These are phyloP conservation scores for Spilosoma lubricipeda DNA, from an alignment of 2,888 invertebrate species.

Conservation along the genomic window DNA sequence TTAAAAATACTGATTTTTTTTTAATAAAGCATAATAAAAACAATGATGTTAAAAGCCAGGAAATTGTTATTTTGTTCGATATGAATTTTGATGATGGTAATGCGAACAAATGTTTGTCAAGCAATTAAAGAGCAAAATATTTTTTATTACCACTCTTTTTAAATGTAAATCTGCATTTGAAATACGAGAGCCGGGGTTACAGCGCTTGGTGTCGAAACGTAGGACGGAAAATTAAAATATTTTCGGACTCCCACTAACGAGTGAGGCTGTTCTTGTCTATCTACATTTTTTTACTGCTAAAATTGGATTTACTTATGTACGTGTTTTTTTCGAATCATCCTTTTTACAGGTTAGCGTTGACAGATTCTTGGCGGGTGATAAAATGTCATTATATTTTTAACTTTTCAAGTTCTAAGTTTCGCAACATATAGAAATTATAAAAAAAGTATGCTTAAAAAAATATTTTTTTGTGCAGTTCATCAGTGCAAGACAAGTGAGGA, in stretches of 20 bases:
- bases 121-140: conserved; percentile 25
- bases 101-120: conserved; percentile 24
- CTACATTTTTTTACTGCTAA: conserved; percentile 58
- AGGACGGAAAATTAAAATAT: conserved; percentile 77
- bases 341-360: conserved; percentile 38
- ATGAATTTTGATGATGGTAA: conserved; percentile 1
- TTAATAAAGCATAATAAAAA: background rate
- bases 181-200: conserved; percentile 57
- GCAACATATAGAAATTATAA: background rate
- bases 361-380: conserved; percentile 24
- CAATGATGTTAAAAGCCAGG: background rate
- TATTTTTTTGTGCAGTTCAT: too few relatives aligned
- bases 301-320: conserved; percentile 59
- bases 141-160: conserved; percentile 37
- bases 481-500: background rate
- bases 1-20: background rate
- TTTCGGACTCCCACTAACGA: conserved; percentile 58
- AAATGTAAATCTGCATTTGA: conserved; percentile 51
- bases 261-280: conserved; percentile 49
- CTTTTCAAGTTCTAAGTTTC: background rate
- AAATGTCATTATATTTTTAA: background rate
- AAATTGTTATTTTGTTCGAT: background rate
- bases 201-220: conserved; percentile 62
- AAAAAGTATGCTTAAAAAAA: too few relatives aligned
- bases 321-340: conserved; percentile 47